phyloP scores from a whole-genome alignment of 2,113 vertebrate genomes.

The Prinia subflava region DNA sequence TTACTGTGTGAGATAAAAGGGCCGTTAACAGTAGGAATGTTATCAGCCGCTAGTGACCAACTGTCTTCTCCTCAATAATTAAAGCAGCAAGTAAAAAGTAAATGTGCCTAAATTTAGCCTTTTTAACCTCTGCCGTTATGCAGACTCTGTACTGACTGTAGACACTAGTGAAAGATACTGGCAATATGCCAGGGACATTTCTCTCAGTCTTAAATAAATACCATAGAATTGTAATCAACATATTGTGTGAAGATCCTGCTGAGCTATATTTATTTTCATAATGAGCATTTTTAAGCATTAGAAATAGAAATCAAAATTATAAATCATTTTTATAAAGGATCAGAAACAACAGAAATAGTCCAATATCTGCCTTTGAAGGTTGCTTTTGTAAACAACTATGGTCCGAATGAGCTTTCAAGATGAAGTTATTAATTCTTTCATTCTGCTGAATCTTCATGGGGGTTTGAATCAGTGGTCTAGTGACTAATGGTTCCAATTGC shows the following conservation, averaged over 20 bases:
- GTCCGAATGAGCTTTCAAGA: neutral
- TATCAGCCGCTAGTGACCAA: constrained; percentile 60
- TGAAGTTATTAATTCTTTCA: neutral
- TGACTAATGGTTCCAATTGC: neutral
- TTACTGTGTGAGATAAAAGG: neutral
- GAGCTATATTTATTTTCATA: constrained; percentile 37
- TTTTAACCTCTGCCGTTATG: constrained; percentile 43
- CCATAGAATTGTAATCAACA: constrained; percentile 18
- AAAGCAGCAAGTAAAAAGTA: constrained; percentile 44
- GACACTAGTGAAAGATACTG: constrained; percentile 15
- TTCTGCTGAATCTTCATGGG: neutral
- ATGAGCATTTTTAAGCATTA: constrained; percentile 12
- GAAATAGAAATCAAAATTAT: neutral
- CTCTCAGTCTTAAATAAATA: constrained; percentile 41
- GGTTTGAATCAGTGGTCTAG: neutral
- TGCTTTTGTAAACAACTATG: neutral
- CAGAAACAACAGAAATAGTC: neutral
- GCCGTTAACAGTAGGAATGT: constrained; percentile 52
- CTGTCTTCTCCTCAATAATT: constrained; percentile 72
- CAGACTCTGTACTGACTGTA: neutral
- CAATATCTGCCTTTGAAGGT: neutral
- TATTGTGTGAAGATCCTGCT: constrained; percentile 39
- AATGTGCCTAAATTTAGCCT: constrained; percentile 43
- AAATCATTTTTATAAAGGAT: neutral
- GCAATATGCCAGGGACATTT: constrained; percentile 24